Evolutionary conservation across 2,888 invertebrate species (phyloP).

Genomic region (Cyaniris semiargus): DNA sequence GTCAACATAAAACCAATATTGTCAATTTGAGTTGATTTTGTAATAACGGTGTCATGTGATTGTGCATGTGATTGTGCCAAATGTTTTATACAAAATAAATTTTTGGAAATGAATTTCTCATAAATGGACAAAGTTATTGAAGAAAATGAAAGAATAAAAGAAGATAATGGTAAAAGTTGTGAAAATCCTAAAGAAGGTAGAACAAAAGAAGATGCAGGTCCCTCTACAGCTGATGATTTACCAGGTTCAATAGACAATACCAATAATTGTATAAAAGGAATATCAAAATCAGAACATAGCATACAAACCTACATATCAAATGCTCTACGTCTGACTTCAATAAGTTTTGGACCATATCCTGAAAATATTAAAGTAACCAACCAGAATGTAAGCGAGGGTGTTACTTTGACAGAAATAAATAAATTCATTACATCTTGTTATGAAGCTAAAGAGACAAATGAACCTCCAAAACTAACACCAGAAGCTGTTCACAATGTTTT

Average conservation of each 20-base stretch:
- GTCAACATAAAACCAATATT: background rate
- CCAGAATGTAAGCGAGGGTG: conserved; percentile 47
- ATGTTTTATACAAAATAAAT: conserved; percentile 41
- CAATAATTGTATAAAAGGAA: conserved; percentile 50
- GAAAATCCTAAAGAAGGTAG: conserved; percentile 42
- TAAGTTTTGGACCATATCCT: conserved; percentile 53
- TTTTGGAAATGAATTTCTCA: conserved; percentile 50
- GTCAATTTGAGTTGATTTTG: background rate
- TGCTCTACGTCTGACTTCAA: conserved; percentile 58
- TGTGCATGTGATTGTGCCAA: conserved; percentile 36
- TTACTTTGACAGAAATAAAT: conserved; percentile 62
- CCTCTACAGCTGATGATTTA: conserved; percentile 54
- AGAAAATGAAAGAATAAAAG: conserved; percentile 45
- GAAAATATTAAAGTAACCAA: conserved; percentile 40
- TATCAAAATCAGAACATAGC: conserved; percentile 72
- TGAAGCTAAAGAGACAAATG: conserved; percentile 53
- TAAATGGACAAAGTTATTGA: conserved; percentile 61
- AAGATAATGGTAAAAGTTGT: conserved; percentile 48
- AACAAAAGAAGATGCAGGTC: conserved; percentile 61
- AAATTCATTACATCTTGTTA: conserved; percentile 70
- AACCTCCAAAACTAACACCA: conserved; percentile 51
- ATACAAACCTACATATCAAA: conserved; percentile 62
- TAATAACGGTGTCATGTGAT: background rate
- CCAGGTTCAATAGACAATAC: conserved; percentile 59
- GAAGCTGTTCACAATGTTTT: conserved; percentile 38